phyloP scores from a whole-genome alignment of 2,797 vertebrate species.

The Tinamus major region DNA sequence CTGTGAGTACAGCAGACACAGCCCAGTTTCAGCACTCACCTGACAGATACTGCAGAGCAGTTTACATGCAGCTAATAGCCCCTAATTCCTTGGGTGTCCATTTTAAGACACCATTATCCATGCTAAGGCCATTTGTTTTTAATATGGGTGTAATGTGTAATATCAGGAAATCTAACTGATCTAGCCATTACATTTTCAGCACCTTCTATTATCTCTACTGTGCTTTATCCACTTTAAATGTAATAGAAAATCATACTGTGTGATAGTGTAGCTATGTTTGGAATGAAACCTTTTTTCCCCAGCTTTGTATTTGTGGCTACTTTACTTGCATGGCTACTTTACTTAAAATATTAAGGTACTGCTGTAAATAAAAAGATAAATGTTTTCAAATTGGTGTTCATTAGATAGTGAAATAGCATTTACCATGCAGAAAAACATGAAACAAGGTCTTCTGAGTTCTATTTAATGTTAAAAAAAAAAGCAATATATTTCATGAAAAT shows the following conservation, averaged over 20 bases:
- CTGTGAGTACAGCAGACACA: neutral
- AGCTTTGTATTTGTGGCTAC: neutral
- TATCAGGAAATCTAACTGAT: slow-evolving; percentile 42
- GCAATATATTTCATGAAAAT: neutral
- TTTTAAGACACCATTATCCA: slow-evolving; percentile 54
- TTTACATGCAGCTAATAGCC: slow-evolving; percentile 39
- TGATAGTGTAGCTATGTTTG: neutral
- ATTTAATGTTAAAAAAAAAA: neutral
- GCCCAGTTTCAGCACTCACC: slow-evolving; percentile 1
- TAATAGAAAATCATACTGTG: neutral
- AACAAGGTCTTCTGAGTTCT: neutral
- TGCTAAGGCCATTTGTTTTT: slow-evolving; percentile 61
- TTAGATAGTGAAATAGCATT: neutral
- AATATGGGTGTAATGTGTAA: slow-evolving; percentile 45
- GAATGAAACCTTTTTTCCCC: neutral
- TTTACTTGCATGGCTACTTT: neutral
- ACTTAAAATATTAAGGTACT: neutral
- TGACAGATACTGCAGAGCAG: slow-evolving; percentile 1
- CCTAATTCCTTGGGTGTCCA: slow-evolving; percentile 52
- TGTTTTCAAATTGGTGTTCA: neutral
- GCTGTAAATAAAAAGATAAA: neutral
- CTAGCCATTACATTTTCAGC: slow-evolving; percentile 41
- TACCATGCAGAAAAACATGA: neutral
- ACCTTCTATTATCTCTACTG: neutral
- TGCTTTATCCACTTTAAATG: slow-evolving; percentile 35